A percentile compares a stretch with the other conserved stretches of the same genome.
phyloP scores from a whole-genome alignment of 2,797 vertebrate species.

The Onychomys leucogaster region DNA sequence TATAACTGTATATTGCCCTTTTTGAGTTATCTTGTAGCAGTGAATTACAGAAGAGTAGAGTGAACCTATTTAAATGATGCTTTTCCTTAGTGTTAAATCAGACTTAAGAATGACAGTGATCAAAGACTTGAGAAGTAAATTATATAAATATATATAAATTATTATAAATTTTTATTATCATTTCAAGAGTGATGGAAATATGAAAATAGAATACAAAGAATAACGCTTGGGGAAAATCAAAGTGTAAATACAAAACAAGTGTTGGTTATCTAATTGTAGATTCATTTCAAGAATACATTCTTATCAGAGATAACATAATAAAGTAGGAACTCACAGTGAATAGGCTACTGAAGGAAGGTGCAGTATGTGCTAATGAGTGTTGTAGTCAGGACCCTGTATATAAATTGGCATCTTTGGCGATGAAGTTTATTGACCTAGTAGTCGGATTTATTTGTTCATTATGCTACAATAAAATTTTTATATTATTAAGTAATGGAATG shows the following conservation, averaged over 20 bases:
- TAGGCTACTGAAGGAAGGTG: neutral
- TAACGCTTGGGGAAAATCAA: neutral
- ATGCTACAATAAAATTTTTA: neutral
- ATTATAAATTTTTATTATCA: neutral
- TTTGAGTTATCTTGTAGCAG: neutral
- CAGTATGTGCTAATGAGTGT: neutral
- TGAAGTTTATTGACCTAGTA: neutral
- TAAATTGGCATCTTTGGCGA: neutral
- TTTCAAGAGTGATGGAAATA: constrained; percentile 15
- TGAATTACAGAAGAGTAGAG: neutral
- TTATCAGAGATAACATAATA: neutral
- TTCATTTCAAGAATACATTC: neutral
- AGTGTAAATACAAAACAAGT: neutral
- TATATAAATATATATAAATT: neutral
- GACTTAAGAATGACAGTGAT: neutral
- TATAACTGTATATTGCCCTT: neutral
- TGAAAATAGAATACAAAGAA: neutral
- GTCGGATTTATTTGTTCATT: neutral
- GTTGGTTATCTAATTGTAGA: neutral
- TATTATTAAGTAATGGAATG: neutral
- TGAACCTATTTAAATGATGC: neutral
- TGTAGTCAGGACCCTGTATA: neutral
- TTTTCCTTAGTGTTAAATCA: neutral
- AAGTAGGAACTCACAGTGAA: neutral
- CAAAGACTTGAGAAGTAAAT: neutral